Base-by-base conservation (phyloP, 1,140 invertebrate species). In the Phocides pigmalion region DNA sequence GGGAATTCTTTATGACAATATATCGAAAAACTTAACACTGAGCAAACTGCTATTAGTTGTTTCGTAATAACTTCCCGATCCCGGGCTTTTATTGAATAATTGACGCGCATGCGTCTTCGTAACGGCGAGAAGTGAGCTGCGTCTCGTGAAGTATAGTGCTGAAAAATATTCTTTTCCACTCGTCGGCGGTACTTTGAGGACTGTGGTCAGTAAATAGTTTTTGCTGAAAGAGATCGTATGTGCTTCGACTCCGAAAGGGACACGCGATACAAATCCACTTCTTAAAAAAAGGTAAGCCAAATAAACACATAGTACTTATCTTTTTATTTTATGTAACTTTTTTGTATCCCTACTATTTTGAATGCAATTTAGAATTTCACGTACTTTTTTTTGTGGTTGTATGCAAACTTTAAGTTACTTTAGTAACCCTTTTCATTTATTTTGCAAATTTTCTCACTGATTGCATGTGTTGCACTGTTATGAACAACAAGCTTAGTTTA, bases 21-120 rank as follows among this genome's bases (percentile, higher is more conserved):
- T n/a, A n/a, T n/a, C n/a, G n/a, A n/a, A n/a, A n/a, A n/a, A n/a
- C n/a, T 28, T 8, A 3, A 8, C 9, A 28, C 9, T 28, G 1
- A 5, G 20, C 5, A 3, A 28, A 28, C 25, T 28, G 5, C 25
- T 6, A 28, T 35, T 35, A 56, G 20, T 44, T 58, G 39, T 41
- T 58, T 58, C 41, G 35, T 58, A 58, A 9, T 42, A 44, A 58
- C 22, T 58, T 58, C 53, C 41, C 53, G 72, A 77, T 81, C 79
- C 81, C 81, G 79, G 79, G 72, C 49, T 72, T 64, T 79, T 72
- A 84, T 86, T 82, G 72, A 76, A 82, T 79, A 82, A 86, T 86
- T 82, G 83, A 82, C 64, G 81, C 84, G 84, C 84, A 87, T 82
- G 84, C 84, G 84, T 82, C 53, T 70, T 68, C 25, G 61, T 47